Evolutionary conservation across 2,797 vertebrate species (phyloP).

Genomic region (Argya squamiceps): DNA sequence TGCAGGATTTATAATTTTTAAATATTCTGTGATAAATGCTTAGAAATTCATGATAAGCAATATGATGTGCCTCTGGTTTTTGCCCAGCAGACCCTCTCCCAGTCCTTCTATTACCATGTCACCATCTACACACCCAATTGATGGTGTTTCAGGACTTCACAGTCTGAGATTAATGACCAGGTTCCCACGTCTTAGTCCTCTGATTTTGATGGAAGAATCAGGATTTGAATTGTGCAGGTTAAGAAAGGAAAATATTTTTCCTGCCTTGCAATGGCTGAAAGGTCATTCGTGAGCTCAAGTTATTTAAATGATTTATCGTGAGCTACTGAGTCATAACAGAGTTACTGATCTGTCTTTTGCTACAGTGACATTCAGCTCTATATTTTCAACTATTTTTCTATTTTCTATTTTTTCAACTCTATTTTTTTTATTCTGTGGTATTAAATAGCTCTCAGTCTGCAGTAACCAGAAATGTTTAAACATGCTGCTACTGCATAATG

Average conservation of each 20-base stretch:
- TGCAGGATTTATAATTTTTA: not conserved
- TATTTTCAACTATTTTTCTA: not conserved
- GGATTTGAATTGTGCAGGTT: conserved; percentile 27
- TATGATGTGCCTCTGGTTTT: not conserved
- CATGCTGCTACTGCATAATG: not conserved
- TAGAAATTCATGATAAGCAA: not conserved
- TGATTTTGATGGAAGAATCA: conserved; percentile 1
- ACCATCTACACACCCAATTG: not conserved
- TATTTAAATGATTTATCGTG: conserved; percentile 71
- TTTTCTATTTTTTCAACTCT: conserved; percentile 36
- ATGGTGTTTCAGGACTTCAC: not conserved
- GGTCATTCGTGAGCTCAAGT: conserved; percentile 66
- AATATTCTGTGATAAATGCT: not conserved
- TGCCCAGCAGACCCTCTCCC: not conserved
- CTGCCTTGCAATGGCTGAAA: conserved; percentile 55
- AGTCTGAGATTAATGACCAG: conserved; percentile 36
- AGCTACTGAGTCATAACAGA: conserved; percentile 43
- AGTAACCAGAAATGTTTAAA: not conserved
- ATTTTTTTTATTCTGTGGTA: conserved; percentile 29
- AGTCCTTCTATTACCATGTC: not conserved
- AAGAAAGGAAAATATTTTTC: conserved; percentile 62
- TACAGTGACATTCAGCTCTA: not conserved
- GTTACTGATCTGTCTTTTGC: conserved; percentile 29
- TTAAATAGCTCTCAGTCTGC: conserved; percentile 40
- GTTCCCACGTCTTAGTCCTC: not conserved